phyloP scores from a whole-genome alignment of 2,797 vertebrate genomes.

The Luscinia luscinia region DNA sequence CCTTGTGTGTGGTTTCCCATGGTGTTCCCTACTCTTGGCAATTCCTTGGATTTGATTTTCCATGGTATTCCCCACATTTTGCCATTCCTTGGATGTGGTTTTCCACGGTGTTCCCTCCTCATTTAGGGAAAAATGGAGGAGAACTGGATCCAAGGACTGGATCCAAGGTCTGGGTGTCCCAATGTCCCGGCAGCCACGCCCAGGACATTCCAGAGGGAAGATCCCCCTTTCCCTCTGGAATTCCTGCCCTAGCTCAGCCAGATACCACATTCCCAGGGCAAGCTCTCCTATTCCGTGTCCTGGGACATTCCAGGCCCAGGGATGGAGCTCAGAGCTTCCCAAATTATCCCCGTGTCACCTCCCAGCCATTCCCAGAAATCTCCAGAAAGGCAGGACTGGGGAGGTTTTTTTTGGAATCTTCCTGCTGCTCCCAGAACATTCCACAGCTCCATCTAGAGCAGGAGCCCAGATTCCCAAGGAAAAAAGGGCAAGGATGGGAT shows the following conservation, averaged over 20 bases:
- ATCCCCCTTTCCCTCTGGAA: background rate
- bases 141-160: background rate
- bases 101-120: background rate
- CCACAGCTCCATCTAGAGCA: background rate
- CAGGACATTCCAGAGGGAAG: background rate
- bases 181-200: accelerated
- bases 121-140: background rate
- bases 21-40: too few relatives aligned
- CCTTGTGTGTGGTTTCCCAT: background rate
- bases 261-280: background rate
- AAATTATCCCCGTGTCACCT: background rate
- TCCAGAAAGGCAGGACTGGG: background rate
- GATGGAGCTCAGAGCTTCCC: background rate
- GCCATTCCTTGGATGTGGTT: accelerated
- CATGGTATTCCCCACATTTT: accelerated
- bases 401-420: background rate
- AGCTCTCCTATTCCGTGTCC: background rate
- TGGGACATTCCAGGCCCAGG: background rate
- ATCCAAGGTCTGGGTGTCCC: background rate
- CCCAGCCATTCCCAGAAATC: background rate
- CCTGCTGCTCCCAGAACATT: background rate
- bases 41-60: background rate
- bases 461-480: background rate
- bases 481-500: background rate
- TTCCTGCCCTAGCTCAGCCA: background rate